phyloP scores from a whole-genome alignment of 2,888 invertebrate genomes.

The Pheosia gnoma region DNA sequence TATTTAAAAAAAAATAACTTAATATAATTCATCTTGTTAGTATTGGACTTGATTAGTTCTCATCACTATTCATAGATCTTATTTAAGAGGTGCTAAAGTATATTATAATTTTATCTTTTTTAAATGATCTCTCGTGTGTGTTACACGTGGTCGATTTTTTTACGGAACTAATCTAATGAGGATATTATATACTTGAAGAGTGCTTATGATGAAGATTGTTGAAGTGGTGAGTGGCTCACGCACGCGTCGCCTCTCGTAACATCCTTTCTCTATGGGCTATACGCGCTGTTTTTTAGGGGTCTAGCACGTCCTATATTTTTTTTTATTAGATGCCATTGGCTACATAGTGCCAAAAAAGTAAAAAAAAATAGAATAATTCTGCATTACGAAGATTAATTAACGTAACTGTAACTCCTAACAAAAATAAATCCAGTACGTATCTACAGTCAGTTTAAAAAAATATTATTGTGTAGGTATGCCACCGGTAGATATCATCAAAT shows the following conservation, averaged over 20 bases:
- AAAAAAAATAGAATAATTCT: too few species aligned
- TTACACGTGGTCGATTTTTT: not conserved
- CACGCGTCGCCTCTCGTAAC: conserved; percentile 56
- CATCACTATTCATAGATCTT: conserved; percentile 13
- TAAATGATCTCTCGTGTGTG: not conserved
- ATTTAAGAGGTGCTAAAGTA: not conserved
- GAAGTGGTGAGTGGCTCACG: conserved; percentile 24
- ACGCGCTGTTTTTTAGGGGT: too few species aligned
- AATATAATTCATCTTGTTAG: not conserved
- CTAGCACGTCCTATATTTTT: too few species aligned
- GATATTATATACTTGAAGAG: conserved; percentile 16
- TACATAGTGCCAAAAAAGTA: too few species aligned
- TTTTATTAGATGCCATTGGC: not conserved
- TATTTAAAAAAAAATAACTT: not conserved
- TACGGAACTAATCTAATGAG: conserved; percentile 10
- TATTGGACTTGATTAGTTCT: conserved; percentile 1
- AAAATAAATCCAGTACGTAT: too few species aligned
- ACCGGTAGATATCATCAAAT: not conserved
- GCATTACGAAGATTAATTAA: too few species aligned
- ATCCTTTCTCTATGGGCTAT: conserved; percentile 32
- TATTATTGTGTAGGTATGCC: not conserved
- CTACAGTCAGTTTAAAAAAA: not conserved
- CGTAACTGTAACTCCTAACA: too few species aligned
- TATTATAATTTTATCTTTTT: not conserved
- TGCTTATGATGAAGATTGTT: conserved; percentile 16